Evolutionary conservation across 2,888 invertebrate species (phyloP).

Genomic region (Plebejus anna): DNA sequence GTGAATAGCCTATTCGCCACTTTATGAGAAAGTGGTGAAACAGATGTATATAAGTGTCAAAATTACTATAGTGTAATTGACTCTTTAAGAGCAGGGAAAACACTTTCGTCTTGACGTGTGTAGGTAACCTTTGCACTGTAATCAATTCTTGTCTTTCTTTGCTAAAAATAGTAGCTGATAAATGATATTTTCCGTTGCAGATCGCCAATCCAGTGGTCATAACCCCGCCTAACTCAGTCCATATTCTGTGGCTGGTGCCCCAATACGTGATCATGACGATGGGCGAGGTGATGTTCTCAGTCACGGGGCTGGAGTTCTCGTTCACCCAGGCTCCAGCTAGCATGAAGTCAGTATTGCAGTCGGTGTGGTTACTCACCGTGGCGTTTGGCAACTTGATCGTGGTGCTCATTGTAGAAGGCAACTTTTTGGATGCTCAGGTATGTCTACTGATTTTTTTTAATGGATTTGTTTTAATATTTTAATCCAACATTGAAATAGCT

Average conservation of each 20-base stretch:
- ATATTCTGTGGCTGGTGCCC: constrained; percentile 92
- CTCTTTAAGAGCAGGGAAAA: no score
- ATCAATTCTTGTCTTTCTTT: no score
- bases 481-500: no score
- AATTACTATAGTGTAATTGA: no score
- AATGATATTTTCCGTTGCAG: background rate
- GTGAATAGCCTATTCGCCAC: no score
- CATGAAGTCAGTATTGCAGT: constrained; percentile 97
- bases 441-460: constrained; percentile 34
- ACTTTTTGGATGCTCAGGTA: constrained; percentile 88
- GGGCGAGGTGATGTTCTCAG: constrained; percentile 97
- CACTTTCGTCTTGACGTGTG: no score
- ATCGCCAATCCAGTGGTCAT: constrained; percentile 62
- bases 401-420: constrained; percentile 90
- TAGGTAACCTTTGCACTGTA: no score
- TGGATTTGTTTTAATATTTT: no score
- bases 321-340: constrained; percentile 95
- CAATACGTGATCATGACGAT: constrained; percentile 96
- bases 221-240: constrained; percentile 85
- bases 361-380: constrained; percentile 94
- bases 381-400: constrained; percentile 97
- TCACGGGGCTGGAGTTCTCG: constrained; percentile 97
- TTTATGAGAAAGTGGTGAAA: no score
- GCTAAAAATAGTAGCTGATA: no score
- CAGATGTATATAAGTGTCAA: no score